phyloP scores from a whole-genome alignment of 2,113 vertebrate species.

The Caranx ignobilis region DNA sequence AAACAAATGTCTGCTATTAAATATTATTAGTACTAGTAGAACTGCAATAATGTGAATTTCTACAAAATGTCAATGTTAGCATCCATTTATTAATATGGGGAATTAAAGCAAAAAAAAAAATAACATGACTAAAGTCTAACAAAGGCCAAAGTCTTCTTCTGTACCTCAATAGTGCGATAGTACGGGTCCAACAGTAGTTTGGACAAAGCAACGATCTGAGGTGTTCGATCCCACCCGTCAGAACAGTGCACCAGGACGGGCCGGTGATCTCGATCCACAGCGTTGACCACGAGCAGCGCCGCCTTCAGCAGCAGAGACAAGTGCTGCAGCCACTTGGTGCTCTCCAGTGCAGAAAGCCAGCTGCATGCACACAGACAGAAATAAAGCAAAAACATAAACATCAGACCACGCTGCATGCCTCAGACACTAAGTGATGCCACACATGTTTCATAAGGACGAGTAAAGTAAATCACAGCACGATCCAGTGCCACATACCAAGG shows the following conservation, averaged over 20 bases:
- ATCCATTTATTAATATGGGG: too few relatives aligned
- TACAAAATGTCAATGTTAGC: too few relatives aligned
- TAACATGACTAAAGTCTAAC: too few relatives aligned
- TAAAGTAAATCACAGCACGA: background rate
- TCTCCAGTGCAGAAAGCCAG: conserved; percentile 97
- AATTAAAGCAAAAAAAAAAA: too few relatives aligned
- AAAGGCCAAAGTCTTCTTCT: background rate
- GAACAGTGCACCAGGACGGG: conserved; percentile 98
- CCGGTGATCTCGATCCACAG: conserved; percentile 92
- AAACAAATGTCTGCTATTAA: background rate
- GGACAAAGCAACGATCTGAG: conserved; percentile 96
- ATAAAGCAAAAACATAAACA: background rate
- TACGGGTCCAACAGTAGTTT: conserved; percentile 96
- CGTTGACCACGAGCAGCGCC: conserved; percentile 91
- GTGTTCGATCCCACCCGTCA: conserved; percentile 97
- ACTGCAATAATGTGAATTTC: too few relatives aligned
- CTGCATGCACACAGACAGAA: conserved; percentile 73
- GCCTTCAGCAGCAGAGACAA: conserved; percentile 95
- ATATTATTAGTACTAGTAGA: background rate
- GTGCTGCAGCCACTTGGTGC: conserved; percentile 98
- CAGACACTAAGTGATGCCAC: background rate
- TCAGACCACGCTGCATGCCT: background rate
- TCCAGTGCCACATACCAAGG: background rate
- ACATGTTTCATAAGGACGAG: background rate
- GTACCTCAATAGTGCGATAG: conserved; percentile 96